These are phyloP conservation scores for Nasonia vitripennis DNA, from an alignment of 1,140 invertebrate species.

Conservation along the genomic window DNA sequence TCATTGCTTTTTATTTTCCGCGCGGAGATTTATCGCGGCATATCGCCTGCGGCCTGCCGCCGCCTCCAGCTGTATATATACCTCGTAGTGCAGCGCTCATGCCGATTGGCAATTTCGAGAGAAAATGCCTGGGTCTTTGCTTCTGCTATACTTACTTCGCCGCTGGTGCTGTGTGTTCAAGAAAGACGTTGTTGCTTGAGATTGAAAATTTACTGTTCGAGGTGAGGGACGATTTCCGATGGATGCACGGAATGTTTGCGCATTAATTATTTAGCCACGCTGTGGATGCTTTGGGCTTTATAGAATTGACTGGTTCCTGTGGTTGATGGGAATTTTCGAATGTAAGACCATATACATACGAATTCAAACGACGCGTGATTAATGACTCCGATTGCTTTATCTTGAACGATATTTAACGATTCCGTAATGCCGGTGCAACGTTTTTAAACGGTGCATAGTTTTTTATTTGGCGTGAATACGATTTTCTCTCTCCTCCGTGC, in stretches of 20 bases:
- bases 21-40: constrained; percentile 42
- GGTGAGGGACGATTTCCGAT: background rate
- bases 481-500: too few species aligned
- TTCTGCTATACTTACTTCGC: too few species aligned
- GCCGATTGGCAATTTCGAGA: constrained; percentile 44
- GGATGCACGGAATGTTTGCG: background rate
- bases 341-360: background rate
- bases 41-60: constrained; percentile 39
- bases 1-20: constrained; percentile 16
- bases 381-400: background rate
- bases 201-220: background rate
- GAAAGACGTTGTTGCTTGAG: background rate
- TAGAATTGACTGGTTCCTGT: too few species aligned
- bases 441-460: background rate
- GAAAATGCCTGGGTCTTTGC: background rate
- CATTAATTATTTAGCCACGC: background rate
- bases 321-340: background rate
- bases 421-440: background rate
- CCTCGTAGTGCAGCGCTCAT: constrained; percentile 6
- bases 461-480: too few species aligned
- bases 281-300: too few species aligned
- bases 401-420: background rate
- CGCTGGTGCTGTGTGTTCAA: too few species aligned
- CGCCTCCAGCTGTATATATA: background rate
- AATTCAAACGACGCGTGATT: background rate